Conservation (phyloP, 1,140 invertebrate species). For the Brachionus rotundiformis region DNA sequence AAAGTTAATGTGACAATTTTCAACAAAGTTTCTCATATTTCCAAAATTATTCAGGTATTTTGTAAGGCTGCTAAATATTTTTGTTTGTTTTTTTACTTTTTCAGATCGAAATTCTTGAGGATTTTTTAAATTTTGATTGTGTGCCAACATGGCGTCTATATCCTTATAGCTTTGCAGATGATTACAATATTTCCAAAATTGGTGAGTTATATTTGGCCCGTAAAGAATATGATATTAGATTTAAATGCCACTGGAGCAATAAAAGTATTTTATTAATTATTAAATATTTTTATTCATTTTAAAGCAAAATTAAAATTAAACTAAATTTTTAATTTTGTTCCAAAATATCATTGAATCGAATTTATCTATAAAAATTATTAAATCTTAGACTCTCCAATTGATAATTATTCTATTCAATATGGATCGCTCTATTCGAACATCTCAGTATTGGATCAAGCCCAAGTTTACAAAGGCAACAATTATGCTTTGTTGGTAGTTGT, state of each 20-base stretch:
- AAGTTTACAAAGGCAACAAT: not conserved
- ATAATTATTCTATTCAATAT: not conserved
- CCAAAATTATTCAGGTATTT: not conserved
- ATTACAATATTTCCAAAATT: constrained; percentile 14
- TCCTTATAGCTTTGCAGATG: not conserved
- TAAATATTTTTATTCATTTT: not conserved
- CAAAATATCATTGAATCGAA: too few species aligned
- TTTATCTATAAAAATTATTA: too few species aligned
- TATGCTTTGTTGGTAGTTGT: not conserved
- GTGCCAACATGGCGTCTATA: constrained; percentile 34
- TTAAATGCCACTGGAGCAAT: constrained; percentile 11
- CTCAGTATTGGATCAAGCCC: not conserved
- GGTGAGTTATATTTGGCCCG: not conserved
- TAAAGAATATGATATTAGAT: constrained; percentile 31
- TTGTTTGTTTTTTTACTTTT: too few species aligned
- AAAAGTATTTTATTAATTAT: not conserved
- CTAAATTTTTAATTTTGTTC: too few species aligned
- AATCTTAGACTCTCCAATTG: not conserved
- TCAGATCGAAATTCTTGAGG: not conserved
- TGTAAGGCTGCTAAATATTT: too few species aligned
- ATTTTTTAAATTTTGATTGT: constrained; percentile 35
- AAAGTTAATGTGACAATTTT: not conserved
- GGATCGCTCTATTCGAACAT: not conserved
- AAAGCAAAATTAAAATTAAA: too few species aligned
- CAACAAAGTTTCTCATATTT: not conserved